phyloP scores from a whole-genome alignment of 1,140 invertebrate genomes.

The Formica selysi region DNA sequence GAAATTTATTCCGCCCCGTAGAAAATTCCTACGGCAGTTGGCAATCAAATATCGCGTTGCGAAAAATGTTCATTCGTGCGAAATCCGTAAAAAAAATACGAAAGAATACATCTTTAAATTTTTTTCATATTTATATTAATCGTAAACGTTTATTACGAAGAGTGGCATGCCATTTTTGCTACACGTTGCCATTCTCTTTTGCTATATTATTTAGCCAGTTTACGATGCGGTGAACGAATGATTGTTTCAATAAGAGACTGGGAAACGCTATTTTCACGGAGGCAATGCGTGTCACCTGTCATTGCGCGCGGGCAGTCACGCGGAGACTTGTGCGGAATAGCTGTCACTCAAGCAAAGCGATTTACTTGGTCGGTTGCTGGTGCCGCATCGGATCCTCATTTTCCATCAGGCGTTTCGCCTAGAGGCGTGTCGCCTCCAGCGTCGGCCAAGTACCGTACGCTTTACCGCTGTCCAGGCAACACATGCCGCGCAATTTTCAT shows the following conservation, averaged over 20 bases:
- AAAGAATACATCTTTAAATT: background rate
- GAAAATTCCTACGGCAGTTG: slow-evolving; percentile 23
- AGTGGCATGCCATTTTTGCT: slow-evolving; percentile 35
- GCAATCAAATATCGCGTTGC: slow-evolving; percentile 35
- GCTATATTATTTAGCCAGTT: slow-evolving; percentile 40
- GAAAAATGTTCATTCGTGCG: slow-evolving; percentile 11
- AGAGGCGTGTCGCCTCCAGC: slow-evolving; percentile 8
- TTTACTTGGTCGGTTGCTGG: slow-evolving; percentile 46
- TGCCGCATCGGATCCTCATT: slow-evolving; percentile 46
- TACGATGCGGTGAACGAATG: slow-evolving; percentile 16
- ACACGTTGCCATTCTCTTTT: background rate
- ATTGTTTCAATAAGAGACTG: slow-evolving; percentile 47
- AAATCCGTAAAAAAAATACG: slow-evolving; percentile 18
- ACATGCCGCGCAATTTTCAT: slow-evolving; percentile 60
- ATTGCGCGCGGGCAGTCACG: slow-evolving; percentile 61
- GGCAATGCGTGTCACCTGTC: slow-evolving; percentile 72
- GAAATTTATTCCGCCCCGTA: slow-evolving; percentile 37
- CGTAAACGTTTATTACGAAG: slow-evolving; percentile 16
- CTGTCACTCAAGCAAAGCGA: slow-evolving; percentile 49
- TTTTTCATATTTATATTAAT: background rate
- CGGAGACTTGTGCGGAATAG: slow-evolving; percentile 32
- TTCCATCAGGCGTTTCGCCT: slow-evolving; percentile 32
- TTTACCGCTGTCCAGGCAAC: slow-evolving; percentile 23
- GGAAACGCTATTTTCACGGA: slow-evolving; percentile 26
- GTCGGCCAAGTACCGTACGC: background rate